Conservation (phyloP, 2,888 invertebrate genomes). For the Dryobotodes eremita region DNA sequence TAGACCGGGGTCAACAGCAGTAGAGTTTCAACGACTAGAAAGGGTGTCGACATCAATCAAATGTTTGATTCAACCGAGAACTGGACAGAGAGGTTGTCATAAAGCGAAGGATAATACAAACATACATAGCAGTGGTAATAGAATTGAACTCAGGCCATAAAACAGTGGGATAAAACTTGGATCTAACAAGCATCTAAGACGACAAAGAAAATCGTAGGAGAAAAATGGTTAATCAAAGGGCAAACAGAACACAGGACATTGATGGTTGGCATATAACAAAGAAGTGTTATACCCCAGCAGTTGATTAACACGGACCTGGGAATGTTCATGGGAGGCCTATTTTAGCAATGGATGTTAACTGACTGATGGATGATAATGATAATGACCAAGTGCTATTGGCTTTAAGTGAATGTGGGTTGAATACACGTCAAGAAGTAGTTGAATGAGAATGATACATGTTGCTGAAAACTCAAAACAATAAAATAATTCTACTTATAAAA, state of each 20-base stretch:
- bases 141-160: not conserved
- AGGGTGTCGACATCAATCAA: not conserved
- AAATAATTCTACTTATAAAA: not conserved
- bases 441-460: slow-evolving; percentile 1
- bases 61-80: not conserved
- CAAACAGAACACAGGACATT: not conserved
- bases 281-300: not conserved
- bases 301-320: not conserved
- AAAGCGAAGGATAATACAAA: not conserved
- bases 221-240: not conserved
- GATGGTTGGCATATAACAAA: not conserved
- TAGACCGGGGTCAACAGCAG: not conserved
- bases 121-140: not conserved
- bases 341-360: not conserved
- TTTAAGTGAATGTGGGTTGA: slow-evolving; percentile 17
- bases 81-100: not conserved
- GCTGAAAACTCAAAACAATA: not conserved
- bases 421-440: not conserved
- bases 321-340: not conserved
- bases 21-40: not conserved
- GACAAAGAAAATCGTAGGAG: too few relatives aligned
- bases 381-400: not conserved
- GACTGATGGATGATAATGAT: not conserved
- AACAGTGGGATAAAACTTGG: not conserved
- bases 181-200: not conserved